Base-by-base conservation (phyloP, 1,140 invertebrate species). In the Thalassaphorura encarpata region DNA sequence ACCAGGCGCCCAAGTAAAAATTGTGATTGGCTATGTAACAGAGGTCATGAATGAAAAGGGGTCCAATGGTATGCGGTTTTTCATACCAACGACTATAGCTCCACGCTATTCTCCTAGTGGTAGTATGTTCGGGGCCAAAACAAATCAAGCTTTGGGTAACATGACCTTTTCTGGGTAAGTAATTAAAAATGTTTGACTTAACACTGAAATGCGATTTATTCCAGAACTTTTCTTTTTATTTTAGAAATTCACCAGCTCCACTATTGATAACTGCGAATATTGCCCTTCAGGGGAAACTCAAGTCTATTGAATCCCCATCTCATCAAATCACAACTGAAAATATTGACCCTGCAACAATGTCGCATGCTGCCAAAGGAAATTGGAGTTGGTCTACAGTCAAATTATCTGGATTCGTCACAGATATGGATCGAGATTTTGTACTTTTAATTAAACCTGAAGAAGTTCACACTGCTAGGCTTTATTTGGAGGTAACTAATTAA, bases 21-120 rank as follows among this genome's bases (percentile, higher is more conserved):
- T 77, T 21, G 73, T 74, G 52, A 73, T 77, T 45, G 76, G 72
- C 3, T 76, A 76, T 52, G 70, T 75, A 5, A 67, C 72, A 3
- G 75, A 77, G 57, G 64, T 76, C 23, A 70, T 71, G 51, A 70
- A 74, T 21, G 71, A 74, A 24, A 68, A 67, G 24, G 71, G 46
- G 8, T 52, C 56, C 3, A 56, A 70, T 47, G 60, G 68, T 15
- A 69, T 76, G 36, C 66, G 64, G 28, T 76, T 76, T 59, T 62
- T 60, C 29, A 52, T 76, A 8, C 74, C 74, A 5, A 67, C 67
- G 0, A 65, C 67, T 1, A 54, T 68, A 27, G 63, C 67, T n/a
- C 67, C 67, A 3, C 61, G 65, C 19, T 68, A 68, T 48, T 45
- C 66, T 36, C 66, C 67, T 16, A 0, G 23, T n/a, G 50, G 21